These are phyloP conservation scores for Seriola dumerili DNA, from an alignment of 2,113 vertebrate genomes.

Conservation along the genomic window DNA sequence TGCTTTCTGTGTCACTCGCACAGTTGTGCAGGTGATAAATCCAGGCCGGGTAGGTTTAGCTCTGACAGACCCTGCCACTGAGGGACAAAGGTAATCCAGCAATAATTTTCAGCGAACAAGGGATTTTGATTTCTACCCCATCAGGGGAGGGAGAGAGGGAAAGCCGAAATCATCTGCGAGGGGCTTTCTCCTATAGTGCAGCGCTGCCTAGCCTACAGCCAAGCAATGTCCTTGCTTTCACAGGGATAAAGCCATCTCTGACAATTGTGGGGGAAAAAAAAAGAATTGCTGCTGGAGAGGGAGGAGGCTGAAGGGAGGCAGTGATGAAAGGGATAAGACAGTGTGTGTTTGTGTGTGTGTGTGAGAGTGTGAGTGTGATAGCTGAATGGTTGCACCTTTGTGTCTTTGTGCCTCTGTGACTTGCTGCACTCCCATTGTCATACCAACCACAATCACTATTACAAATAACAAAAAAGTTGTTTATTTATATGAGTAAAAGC, in stretches of 20 bases:
- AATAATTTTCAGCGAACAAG: conserved; percentile 74
- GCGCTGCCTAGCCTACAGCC: conserved; percentile 53
- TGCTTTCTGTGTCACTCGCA: conserved; percentile 9
- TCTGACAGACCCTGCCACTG: conserved; percentile 52
- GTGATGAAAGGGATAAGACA: conserved; percentile 64
- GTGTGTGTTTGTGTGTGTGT: conserved; percentile 38
- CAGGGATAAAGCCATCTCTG: conserved; percentile 67
- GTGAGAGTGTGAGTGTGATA: neutral
- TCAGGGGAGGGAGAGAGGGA: conserved; percentile 39
- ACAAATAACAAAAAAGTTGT: neutral
- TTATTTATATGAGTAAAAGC: neutral
- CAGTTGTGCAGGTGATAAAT: conserved; percentile 49
- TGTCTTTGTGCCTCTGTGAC: conserved; percentile 23
- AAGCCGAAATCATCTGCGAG: conserved; percentile 55
- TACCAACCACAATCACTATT: conserved; percentile 8
- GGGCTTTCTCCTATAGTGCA: conserved; percentile 39
- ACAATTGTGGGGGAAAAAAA: conserved; percentile 49
- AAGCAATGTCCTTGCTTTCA: conserved; percentile 67
- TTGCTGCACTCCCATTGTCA: neutral
- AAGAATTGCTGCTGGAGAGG: conserved; percentile 52
- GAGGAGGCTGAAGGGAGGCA: conserved; percentile 54
- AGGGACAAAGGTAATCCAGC: conserved; percentile 71
- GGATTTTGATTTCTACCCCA: conserved; percentile 71
- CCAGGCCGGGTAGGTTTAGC: conserved; percentile 34
- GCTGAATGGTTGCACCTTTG: conserved; percentile 47